Base-by-base conservation (phyloP, 2,888 invertebrate genomes). In the Troides helena region DNA sequence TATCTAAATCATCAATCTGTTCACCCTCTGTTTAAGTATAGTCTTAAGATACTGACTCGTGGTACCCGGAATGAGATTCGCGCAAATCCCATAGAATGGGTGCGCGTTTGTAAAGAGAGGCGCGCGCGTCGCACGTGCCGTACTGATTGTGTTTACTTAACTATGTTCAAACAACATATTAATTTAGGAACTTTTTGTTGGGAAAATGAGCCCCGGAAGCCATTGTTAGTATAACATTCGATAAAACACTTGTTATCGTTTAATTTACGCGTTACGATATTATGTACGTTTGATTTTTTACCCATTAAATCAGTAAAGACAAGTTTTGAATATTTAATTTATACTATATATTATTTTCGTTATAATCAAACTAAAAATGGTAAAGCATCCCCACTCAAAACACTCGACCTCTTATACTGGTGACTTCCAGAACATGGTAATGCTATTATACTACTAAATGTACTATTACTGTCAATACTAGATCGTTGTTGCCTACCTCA, bases 141-240 rank as follows among this genome's bases (percentile, higher is more conserved):
- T 6, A 36, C 74, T 92, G 90, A 92, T 92, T 92, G 88, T 92
- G 88, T 92, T 92, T 92, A 87, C 87, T 87, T 90, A 86, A 87
- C 85, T 81, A 87, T 86, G 89, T 87, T 92, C 92, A 92, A 92
- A 92, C 92, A 92, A 90, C 90, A 88, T 92, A 90, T 92, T 92
- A 92, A 92, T 92, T 90, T 90, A 46, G 85, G 85, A 81, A 74
- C 81, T 86, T 88, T 88, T 89, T 89, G 88, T 88, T 83, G 78
- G 79, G 82, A 79, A 87, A 87, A 89, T 90, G 86, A 87, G 87
- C 87, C 86, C 85, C 81, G 85, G 87, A 85, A 85, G 81, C 82
- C 78, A 80, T 80, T 76, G 74, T 77, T 62, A 66, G 61, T 66
- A 50, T 36, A 66, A 58, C 23, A 64, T 57, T 39, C 43, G 61